Base-by-base conservation (phyloP, 1,140 invertebrate species). In the Drosophila leontia region DNA sequence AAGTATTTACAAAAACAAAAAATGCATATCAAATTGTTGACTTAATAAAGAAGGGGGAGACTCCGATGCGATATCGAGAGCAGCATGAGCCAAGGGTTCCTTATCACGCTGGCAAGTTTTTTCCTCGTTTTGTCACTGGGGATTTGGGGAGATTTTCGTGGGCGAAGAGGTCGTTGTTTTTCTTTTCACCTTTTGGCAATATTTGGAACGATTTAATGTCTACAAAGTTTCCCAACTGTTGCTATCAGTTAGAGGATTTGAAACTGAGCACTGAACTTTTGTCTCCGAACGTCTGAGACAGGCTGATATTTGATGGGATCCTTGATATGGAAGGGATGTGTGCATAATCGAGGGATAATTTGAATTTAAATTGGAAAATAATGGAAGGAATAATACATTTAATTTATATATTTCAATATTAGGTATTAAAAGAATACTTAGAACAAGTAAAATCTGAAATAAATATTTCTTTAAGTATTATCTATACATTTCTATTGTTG, bases 11-110 rank as follows among this genome's bases (percentile, higher is more conserved):
- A 78, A 75, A 58, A 77, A 76, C 41, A 85, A 77, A 82, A 47
- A 72, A 67, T 76, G 69, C 82, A 86, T 86, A 79, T 86, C 83
- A 71, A 87, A 86, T 61, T 79, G 82, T 87, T 82, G 75, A 86
- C 82, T 78, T 78, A 86, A 86, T 70, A 72, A 72, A 56, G 32
- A 37, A 29, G 23, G 39, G 34, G 23, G 26, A 17, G 12, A 9
- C n/a, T 8, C n/a, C 41, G 23, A 44, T 29, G 53, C 19, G 39
- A 29, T 34, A 58, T 57, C 13, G 23, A 23, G 44, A 17, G 50
- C 37, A 19, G 51, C 29, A 17, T 11, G 29, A 17, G 32, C 32
- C 62, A 61, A 17, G 32, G 63, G 63, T 26, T 65, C 45, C 63
- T 61, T 65, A 65, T 65, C 62, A 61, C 39, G 7, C 42, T 19